Conservation (phyloP, 2,797 vertebrate genomes). For the Iguana delicatissima region DNA sequence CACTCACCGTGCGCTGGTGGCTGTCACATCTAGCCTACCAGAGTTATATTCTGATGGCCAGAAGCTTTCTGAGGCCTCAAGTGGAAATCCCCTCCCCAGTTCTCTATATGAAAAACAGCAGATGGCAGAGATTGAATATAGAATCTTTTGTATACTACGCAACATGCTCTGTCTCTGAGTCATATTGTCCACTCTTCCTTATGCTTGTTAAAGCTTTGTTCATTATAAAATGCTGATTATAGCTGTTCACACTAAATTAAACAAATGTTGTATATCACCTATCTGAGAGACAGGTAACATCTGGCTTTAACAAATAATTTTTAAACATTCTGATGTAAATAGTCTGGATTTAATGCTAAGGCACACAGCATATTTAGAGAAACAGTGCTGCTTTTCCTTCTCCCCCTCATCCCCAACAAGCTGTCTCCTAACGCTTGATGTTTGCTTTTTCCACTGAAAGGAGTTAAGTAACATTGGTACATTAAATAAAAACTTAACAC, state of each 20-base stretch:
- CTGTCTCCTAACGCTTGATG: background rate
- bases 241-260: background rate
- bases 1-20: background rate
- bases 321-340: background rate
- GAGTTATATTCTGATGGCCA: background rate
- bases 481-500: background rate
- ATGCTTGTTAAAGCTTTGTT: background rate
- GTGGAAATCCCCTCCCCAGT: background rate
- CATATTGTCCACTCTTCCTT: background rate
- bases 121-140: no score
- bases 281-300: background rate
- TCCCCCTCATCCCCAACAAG: background rate
- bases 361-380: background rate
- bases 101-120: background rate
- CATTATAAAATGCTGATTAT: background rate
- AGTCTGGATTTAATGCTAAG: background rate
- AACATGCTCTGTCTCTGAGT: background rate
- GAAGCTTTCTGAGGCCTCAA: background rate
- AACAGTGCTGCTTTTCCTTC: background rate
- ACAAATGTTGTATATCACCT: background rate
- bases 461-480: background rate
- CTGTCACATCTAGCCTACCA: no score
- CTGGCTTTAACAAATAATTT: background rate
- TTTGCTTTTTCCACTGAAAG: background rate
- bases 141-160: background rate